These are phyloP conservation scores for Andrena flavipes DNA, from an alignment of 2,888 invertebrate genomes.

Conservation along the genomic window DNA sequence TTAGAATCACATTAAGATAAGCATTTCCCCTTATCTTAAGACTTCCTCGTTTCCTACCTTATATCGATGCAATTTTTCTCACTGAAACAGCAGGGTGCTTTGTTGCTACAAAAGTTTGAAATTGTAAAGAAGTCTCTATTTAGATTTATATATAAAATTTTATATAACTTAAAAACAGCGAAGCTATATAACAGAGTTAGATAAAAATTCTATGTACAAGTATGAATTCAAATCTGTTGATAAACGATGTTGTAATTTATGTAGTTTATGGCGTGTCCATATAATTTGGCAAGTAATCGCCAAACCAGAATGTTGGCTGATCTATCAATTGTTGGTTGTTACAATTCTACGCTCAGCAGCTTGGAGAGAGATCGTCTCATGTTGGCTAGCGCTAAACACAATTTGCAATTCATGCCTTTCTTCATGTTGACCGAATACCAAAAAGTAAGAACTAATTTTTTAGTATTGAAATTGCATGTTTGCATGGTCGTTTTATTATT, in stretches of 20 bases:
- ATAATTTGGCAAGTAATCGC: conserved; percentile 97
- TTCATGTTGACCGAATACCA: conserved; percentile 99
- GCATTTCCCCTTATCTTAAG: conserved; percentile 48
- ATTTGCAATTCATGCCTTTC: conserved; percentile 97
- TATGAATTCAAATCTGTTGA: conserved; percentile 17
- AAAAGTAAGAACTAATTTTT: conserved; percentile 87
- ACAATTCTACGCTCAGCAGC: conserved; percentile 92
- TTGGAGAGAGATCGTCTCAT: conserved; percentile 93
- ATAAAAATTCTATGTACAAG: conserved; percentile 7
- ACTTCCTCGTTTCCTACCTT: conserved; percentile 18
- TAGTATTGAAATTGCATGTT: conserved; percentile 38
- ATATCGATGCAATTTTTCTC: conserved; percentile 32
- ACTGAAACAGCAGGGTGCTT: conserved; percentile 19
- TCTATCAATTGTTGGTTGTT: conserved; percentile 97
- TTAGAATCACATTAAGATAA: conserved; percentile 64
- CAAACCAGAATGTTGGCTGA: conserved; percentile 99
- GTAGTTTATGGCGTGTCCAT: conserved; percentile 94
- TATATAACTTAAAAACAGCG: not conserved
- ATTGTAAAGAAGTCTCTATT: not conserved
- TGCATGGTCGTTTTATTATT: conserved; percentile 10
- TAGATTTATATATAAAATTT: conserved; percentile 7
- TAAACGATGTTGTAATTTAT: conserved; percentile 44
- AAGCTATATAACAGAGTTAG: not conserved
- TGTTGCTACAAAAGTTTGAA: conserved; percentile 1
- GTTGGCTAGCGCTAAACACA: conserved; percentile 97